Evolutionary conservation across 2,113 vertebrate genomes (phyloP).

Genomic region (Gymnobelideus leadbeateri): DNA sequence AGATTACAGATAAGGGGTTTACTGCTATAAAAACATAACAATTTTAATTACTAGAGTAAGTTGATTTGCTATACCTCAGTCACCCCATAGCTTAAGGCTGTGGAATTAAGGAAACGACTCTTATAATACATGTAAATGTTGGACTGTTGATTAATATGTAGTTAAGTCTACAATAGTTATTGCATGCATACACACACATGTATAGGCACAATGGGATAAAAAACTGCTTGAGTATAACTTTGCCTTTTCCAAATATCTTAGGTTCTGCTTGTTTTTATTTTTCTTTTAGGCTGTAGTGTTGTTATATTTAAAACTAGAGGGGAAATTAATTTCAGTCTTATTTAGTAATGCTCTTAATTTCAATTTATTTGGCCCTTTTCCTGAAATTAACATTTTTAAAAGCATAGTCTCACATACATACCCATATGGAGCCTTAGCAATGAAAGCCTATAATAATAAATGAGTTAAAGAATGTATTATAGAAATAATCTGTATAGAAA

Average conservation of each 20-base stretch:
- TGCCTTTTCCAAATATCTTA: neutral
- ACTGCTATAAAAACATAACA: neutral
- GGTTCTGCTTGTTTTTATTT: neutral
- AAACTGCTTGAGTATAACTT: neutral
- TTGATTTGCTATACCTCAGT: neutral
- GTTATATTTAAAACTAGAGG: neutral
- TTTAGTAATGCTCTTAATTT: neutral
- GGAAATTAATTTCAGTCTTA: neutral
- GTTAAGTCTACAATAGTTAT: constrained; percentile 6
- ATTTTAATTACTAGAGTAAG: neutral
- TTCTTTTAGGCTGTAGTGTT: neutral
- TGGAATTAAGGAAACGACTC: constrained; percentile 37
- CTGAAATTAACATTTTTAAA: neutral
- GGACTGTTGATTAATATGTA: constrained; percentile 30
- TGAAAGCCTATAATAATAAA: neutral
- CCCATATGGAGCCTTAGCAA: neutral
- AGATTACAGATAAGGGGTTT: neutral
- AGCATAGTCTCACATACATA: neutral
- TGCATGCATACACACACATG: neutral
- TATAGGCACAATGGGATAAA: neutral
- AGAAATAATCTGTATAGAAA: too few species aligned
- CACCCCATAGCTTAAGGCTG: neutral
- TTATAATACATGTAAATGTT: neutral
- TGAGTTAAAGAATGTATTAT: too few species aligned
- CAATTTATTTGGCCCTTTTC: constrained; percentile 16